Evolutionary conservation across 2,888 invertebrate species (phyloP).

Genomic region (Neuroscelio doddi): DNA sequence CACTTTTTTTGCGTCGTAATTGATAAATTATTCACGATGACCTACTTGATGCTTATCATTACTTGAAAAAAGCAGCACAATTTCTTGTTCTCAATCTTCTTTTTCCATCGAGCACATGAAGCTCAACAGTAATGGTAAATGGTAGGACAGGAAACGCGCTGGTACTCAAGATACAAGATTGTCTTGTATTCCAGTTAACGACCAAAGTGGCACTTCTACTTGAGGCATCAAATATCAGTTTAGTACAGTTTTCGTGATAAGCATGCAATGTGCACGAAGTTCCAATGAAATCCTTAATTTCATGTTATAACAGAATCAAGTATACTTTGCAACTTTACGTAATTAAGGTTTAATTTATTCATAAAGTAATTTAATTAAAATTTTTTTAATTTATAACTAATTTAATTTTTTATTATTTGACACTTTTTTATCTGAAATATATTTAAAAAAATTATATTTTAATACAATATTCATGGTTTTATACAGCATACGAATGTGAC

Average conservation of each 20-base stretch:
- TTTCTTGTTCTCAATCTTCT: constrained; percentile 2
- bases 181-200: constrained; percentile 2
- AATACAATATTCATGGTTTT: too few relatives aligned
- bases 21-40: neutral
- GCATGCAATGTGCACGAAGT: neutral
- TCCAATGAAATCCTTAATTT: neutral
- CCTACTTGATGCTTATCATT: too few relatives aligned
- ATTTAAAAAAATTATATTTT: too few relatives aligned
- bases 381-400: too few relatives aligned
- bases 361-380: neutral
- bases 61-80: neutral
- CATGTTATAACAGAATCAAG: neutral
- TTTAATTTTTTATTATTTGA: too few relatives aligned
- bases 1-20: neutral
- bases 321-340: neutral
- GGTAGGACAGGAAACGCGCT: constrained; percentile 2
- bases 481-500: too few relatives aligned
- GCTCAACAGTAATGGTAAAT: constrained; percentile 1
- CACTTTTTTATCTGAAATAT: too few relatives aligned
- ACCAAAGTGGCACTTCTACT: neutral
- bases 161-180: constrained; percentile 6
- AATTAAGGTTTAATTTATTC: too few relatives aligned
- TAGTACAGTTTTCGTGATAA: constrained; percentile 4
- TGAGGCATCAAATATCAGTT: constrained; percentile 7
- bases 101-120: neutral